Evolutionary conservation across 1,140 invertebrate species (phyloP).

Genomic region (Lordiphosa collinella): DNA sequence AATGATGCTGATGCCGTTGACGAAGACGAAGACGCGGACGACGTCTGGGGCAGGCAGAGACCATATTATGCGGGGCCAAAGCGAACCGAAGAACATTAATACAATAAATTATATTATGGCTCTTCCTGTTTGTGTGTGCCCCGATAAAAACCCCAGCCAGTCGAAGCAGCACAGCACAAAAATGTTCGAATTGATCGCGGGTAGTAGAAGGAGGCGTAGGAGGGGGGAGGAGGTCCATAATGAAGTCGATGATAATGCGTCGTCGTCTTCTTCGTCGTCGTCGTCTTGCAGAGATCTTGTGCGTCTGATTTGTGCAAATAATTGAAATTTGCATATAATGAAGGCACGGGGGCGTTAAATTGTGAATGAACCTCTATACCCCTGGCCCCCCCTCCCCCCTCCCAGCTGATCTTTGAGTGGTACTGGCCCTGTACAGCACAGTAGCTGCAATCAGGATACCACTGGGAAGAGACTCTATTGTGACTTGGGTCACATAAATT

Average conservation of each 20-base stretch:
- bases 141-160: slow-evolving; percentile 44
- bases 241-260: slow-evolving; percentile 57
- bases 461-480: slow-evolving; percentile 50
- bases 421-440: slow-evolving; percentile 25
- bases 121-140: slow-evolving; percentile 64
- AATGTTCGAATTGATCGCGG: slow-evolving; percentile 42
- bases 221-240: slow-evolving; percentile 1
- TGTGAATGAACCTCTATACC: background rate
- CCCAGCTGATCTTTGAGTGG: no score
- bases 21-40: slow-evolving; percentile 19
- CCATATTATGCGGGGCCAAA: slow-evolving; percentile 54
- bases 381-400: no score
- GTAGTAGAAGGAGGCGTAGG: background rate
- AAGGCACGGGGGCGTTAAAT: slow-evolving; percentile 46
- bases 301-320: slow-evolving; percentile 76
- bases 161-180: slow-evolving; percentile 25
- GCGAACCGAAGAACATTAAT: slow-evolving; percentile 57
- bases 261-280: slow-evolving; percentile 15
- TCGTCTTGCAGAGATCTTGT: slow-evolving; percentile 46
- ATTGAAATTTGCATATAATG: slow-evolving; percentile 78
- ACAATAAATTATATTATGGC: slow-evolving; percentile 77
- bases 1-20: slow-evolving; percentile 27
- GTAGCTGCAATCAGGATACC: slow-evolving; percentile 67
- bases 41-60: slow-evolving; percentile 21
- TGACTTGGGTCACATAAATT: slow-evolving; percentile 57